Evolutionary conservation across 2,797 vertebrate species (phyloP).

Genomic region (Sylvia borin): DNA sequence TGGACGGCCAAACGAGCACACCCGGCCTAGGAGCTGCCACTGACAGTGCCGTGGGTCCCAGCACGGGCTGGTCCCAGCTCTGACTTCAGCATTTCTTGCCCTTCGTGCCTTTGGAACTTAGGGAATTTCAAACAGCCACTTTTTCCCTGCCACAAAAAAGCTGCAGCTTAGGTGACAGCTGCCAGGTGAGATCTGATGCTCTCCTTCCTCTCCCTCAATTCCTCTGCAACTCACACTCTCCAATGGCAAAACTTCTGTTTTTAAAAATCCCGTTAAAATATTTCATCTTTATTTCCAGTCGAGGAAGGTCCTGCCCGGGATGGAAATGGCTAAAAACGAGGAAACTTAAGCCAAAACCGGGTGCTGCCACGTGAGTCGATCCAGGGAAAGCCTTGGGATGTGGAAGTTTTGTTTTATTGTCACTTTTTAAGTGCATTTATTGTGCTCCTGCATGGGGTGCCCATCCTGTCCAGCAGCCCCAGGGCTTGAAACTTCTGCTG

Average conservation of each 20-base stretch:
- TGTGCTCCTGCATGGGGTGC: not conserved
- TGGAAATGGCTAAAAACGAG: not conserved
- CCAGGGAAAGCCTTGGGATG: not conserved
- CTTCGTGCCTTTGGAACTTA: not conserved
- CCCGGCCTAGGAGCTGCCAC: not conserved
- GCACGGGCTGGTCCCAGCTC: not conserved
- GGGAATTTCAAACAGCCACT: not conserved
- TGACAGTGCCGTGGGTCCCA: not conserved
- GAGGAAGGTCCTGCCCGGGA: not conserved
- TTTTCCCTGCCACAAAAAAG: not conserved
- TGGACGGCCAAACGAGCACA: too few species aligned
- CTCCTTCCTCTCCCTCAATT: not conserved
- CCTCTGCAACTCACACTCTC: not conserved
- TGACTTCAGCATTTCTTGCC: not conserved
- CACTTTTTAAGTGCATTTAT: not conserved
- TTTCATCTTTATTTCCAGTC: not conserved
- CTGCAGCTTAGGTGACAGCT: not conserved
- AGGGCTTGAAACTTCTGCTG: not conserved
- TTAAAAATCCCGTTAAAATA: not conserved
- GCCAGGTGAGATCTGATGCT: not conserved
- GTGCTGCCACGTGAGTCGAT: not conserved
- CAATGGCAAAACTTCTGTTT: not conserved
- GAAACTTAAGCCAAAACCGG: not conserved
- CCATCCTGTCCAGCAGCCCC: rapidly evolving
- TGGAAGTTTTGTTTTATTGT: not conserved